These are phyloP conservation scores for Oncorhynchus nerka DNA, from an alignment of 2,113 vertebrate genomes.

Conservation along the genomic window DNA sequence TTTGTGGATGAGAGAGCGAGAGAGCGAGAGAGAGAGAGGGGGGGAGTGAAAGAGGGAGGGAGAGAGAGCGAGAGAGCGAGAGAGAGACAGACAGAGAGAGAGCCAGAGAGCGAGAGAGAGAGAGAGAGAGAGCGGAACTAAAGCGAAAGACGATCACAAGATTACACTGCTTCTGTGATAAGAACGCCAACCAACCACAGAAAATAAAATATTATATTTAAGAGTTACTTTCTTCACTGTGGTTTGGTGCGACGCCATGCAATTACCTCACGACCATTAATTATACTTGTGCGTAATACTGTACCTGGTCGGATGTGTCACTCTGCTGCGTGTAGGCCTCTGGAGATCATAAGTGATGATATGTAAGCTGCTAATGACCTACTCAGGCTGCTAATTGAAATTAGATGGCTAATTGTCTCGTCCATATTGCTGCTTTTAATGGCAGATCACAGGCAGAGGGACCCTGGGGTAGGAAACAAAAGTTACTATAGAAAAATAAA, in stretches of 20 bases:
- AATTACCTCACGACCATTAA: constrained; percentile 35
- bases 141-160: constrained; percentile 38
- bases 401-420: constrained; percentile 43
- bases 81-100: too few relatives aligned
- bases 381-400: constrained; percentile 41
- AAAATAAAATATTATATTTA: constrained; percentile 35
- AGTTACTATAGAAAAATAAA: not conserved
- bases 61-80: too few relatives aligned
- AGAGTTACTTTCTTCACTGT: constrained; percentile 24
- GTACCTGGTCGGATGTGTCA: constrained; percentile 27
- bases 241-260: constrained; percentile 27
- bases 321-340: constrained; percentile 28
- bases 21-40: not conserved
- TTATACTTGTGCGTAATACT: constrained; percentile 34
- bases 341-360: constrained; percentile 34
- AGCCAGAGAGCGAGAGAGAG: too few relatives aligned
- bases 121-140: too few relatives aligned
- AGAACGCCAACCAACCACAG: constrained; percentile 24
- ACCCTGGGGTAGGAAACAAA: not conserved
- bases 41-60: too few relatives aligned
- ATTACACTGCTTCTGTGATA: constrained; percentile 39
- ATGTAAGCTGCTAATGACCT: constrained; percentile 34
- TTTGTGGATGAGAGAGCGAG: constrained; percentile 16
- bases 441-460: constrained; percentile 27
- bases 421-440: constrained; percentile 41